Evolutionary conservation across 2,888 invertebrate genomes (phyloP), one percentile per base, ranked within the genome.

Genomic region (Actias luna): DNA sequence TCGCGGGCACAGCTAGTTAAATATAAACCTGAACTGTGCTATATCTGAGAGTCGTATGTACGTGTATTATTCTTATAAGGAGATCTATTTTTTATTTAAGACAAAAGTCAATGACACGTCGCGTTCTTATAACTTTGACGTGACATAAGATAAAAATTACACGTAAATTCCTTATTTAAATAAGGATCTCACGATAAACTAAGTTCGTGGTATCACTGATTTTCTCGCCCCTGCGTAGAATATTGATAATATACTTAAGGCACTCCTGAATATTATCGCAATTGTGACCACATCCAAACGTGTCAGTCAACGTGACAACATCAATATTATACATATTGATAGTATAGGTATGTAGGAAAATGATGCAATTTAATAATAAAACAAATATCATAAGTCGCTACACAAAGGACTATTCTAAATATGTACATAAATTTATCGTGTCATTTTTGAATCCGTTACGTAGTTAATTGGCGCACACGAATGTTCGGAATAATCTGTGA

Each of bases 41-140:
- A n/a, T n/a, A n/a, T n/a, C n/a, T n/a, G n/a, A n/a, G n/a, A n/a
- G n/a, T n/a, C n/a, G n/a, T n/a, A n/a, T n/a, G n/a, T n/a, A n/a
- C n/a, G n/a, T n/a, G n/a, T n/a, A n/a, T n/a, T n/a, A n/a, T n/a
- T n/a, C n/a, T n/a, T n/a, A n/a, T n/a, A n/a, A n/a, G n/a, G n/a
- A n/a, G n/a, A n/a, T n/a, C n/a, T n/a, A n/a, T n/a, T n/a, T n/a
- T n/a, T n/a, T n/a, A n/a, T n/a, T n/a, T n/a, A n/a, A n/a, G n/a
- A n/a, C n/a, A n/a, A n/a, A n/a, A 69, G 29, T 31, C 55, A 27
- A 63, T 52, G 63, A 59, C 63, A n/a, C 10, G 16, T 16, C 12
- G 4, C 36, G 36, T 8, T 16, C 12, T 16, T 36, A 0, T 16
- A 36, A 35, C 35, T 35, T 35, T 35, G 35, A 35, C 35, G 10